Base-by-base conservation (phyloP, 2,888 invertebrate genomes). In the Chrysopilus asiliformis region DNA sequence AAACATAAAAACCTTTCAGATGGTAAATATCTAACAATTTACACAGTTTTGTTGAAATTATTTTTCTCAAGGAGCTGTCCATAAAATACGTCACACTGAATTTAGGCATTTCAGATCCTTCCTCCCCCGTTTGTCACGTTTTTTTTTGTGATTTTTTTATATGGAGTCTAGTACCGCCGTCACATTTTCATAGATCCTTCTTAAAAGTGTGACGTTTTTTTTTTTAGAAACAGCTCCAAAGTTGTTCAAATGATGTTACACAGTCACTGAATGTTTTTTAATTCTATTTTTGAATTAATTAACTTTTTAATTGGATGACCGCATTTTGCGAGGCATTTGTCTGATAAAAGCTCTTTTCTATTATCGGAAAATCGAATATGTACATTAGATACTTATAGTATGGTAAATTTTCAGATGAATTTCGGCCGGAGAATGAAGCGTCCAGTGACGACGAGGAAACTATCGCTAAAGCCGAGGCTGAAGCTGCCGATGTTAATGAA, bases 381-480 rank as follows among this genome's bases (percentile, higher is more conserved):
- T 19, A 19, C n/a, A 18, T 18, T 20, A 9, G 34, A 34, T 15
- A 32, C 19, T 30, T 10, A 14, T 20, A 13, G 30, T 38, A 16
- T 30, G 40, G 34, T 30, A 39, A 30, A 30, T 39, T 49, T 56
- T 2, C 50, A 76, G 86, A 79, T 62, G 91, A 93, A 60, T 91
- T 90, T 68, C 72, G 79, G 53, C 90, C 90, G 36, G 73, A 67
- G 47, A 76, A 73, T 50, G 77, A 76, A 52, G 76, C 73, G 47
- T 81, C 79, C 7, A 75, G 76, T 48, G 87, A 89, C 64, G 93
- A 93, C 61, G 93, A 94, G 66, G 90, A 89, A 66, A 93, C 90
- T 16, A 93, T 93, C 53, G 89, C 83, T 18, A 82, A 80, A 56
- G 82, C 83, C 40, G 85, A 86, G 59, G 77, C 74, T 47, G 78